These are phyloP conservation scores for Macquaria australasica DNA, from an alignment of 2,113 vertebrate species.

Conservation along the genomic window DNA sequence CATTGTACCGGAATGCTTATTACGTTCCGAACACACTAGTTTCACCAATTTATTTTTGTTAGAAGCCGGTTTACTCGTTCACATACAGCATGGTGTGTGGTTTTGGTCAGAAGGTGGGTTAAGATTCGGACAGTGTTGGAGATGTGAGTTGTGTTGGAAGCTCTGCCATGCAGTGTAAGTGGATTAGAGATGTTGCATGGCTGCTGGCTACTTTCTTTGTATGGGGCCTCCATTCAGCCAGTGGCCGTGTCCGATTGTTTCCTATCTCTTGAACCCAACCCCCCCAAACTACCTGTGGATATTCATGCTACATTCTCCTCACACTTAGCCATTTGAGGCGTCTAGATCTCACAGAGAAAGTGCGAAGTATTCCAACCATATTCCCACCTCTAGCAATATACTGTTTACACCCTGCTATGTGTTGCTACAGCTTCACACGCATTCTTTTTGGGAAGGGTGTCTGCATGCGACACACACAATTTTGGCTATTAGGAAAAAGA, in stretches of 20 bases:
- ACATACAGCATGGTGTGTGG: neutral
- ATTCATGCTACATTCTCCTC: slow-evolving; percentile 43
- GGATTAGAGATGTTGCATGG: slow-evolving; percentile 34
- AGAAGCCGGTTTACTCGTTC: neutral
- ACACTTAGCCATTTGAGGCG: slow-evolving; percentile 36
- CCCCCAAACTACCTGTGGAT: slow-evolving; percentile 55
- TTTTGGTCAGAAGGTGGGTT: neutral
- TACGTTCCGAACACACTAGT: no score
- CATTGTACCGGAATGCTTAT: no score
- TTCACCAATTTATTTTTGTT: no score
- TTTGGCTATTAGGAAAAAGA: slow-evolving; percentile 37
- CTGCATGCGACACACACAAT: neutral
- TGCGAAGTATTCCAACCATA: slow-evolving; percentile 56
- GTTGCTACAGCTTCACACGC: slow-evolving; percentile 41
- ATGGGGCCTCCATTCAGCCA: slow-evolving; percentile 34
- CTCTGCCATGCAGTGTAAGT: slow-evolving; percentile 10
- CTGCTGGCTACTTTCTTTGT: slow-evolving; percentile 57
- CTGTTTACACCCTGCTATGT: slow-evolving; percentile 44
- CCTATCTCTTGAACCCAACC: slow-evolving; percentile 2
- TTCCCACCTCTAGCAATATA: slow-evolving; percentile 47
- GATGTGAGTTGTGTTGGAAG: slow-evolving; percentile 2
- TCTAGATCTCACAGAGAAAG: slow-evolving; percentile 37
- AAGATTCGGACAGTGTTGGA: neutral
- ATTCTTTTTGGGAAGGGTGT: slow-evolving; percentile 31
- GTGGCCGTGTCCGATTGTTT: slow-evolving; percentile 29